Evolutionary conservation across 2,888 invertebrate genomes (phyloP), one percentile per base, ranked within the genome.

Genomic region (Nipponacmea schrenckii): DNA sequence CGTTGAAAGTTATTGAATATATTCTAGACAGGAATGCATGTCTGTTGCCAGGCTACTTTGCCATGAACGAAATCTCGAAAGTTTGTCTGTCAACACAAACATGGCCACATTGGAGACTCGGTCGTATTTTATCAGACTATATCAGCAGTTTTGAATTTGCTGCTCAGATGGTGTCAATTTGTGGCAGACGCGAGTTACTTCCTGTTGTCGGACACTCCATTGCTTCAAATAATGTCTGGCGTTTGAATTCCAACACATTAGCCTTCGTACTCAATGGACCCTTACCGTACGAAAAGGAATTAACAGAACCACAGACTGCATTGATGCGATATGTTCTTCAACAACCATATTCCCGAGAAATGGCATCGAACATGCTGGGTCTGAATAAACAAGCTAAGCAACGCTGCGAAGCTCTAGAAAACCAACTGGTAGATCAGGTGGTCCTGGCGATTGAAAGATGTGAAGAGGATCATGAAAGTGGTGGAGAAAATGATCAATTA

Each of bases 321-420:
- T 90, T 98, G 48, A 89, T 98, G 44, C 91, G 95, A 78, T 97
- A 97, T 88, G 96, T 98, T 39, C 89, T 98, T 17, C 95, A 96
- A 84, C 97, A 98, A 87, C 96, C 97, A 0, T 98, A 97, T 88
- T 97, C 96, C 1, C 91, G 96, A 79, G 98, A 98, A 85, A 96
- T 97, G 95, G 95, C 97, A 80, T 96, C 96, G 82, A 94, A 94
- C 3, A 97, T 98, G 94, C 91, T 98, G 24, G 96, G 96, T 62
- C 90, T 98, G 27, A 97, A 96, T 86, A 97, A 97, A 87, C 96
- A 93, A 91, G 94, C 94, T 79, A 96, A 96, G 84, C 94, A 94
- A 85, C 91, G 95, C 24, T 97, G 96, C 87, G 93, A 94, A 74
- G 95, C 95, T 0, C 90, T 98, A 64, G 97, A 98, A 88, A 96